phyloP scores from a whole-genome alignment of 2,113 vertebrate species.

The Lagopus muta region DNA sequence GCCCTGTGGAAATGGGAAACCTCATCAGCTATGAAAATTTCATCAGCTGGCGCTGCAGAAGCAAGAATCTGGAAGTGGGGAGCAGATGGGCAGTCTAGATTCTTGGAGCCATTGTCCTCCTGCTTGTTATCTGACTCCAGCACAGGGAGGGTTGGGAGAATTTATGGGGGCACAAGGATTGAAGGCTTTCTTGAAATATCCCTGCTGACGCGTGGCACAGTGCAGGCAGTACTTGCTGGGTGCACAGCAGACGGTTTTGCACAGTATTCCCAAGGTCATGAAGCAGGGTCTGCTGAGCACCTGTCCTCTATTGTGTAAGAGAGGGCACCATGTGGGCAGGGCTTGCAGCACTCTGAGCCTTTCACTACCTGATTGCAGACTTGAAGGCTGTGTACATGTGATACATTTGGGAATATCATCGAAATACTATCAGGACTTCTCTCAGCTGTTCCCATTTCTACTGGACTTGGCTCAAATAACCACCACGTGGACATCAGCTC shows the following conservation, averaged over 20 bases:
- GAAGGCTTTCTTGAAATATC: conserved; percentile 77
- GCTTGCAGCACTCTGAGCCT: not conserved
- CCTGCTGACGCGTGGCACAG: conserved; percentile 59
- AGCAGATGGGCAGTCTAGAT: conserved; percentile 83
- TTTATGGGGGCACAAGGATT: conserved; percentile 78
- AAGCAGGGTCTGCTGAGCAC: not conserved
- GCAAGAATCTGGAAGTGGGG: conserved; percentile 73
- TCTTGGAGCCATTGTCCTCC: conserved; percentile 80
- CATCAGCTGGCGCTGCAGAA: conserved; percentile 75
- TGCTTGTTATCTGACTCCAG: conserved; percentile 78
- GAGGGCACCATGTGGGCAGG: not conserved
- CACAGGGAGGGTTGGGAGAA: conserved; percentile 77
- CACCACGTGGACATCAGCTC: not conserved
- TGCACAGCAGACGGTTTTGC: conserved; percentile 2
- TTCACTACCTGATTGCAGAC: not conserved
- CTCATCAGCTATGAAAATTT: conserved; percentile 79
- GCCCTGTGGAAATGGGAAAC: conserved; percentile 67
- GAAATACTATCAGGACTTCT: not conserved
- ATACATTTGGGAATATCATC: not conserved
- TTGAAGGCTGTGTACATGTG: not conserved
- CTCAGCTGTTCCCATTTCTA: rapidly evolving
- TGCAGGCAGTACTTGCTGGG: conserved; percentile 10
- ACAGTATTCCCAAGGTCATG: conserved; percentile 56
- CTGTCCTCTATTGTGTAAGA: conserved; percentile 48
- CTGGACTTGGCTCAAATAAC: not conserved